Evolutionary conservation across 92 coral and sea anemone species (phyloP).

Genomic region (Hydrozoanthus gracilis): DNA sequence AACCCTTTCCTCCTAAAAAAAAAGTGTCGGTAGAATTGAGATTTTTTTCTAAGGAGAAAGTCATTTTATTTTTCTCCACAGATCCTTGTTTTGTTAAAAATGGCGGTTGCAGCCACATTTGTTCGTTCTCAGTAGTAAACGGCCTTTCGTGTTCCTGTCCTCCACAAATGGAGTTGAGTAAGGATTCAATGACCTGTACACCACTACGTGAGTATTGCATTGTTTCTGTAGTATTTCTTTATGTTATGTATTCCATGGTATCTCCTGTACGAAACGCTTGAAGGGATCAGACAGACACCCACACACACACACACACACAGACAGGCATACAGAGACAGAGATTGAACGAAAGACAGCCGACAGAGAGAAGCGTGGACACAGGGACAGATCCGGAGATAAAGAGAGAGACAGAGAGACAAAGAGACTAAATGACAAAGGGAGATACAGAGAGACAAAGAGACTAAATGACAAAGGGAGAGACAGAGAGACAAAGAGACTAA

Average conservation of each 20-base stretch:
- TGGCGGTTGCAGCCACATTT: slow-evolving; percentile 92
- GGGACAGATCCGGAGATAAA: too few relatives aligned
- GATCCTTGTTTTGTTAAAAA: slow-evolving; percentile 73
- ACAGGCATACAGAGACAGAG: too few relatives aligned
- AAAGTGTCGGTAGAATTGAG: background rate
- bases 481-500: too few relatives aligned
- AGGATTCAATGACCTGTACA: slow-evolving; percentile 76
- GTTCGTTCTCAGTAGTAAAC: slow-evolving; percentile 54
- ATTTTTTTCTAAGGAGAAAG: background rate
- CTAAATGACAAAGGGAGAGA: too few relatives aligned
- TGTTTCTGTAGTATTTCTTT: background rate
- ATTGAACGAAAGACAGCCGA: too few relatives aligned
- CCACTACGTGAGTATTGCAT: slow-evolving; percentile 49
- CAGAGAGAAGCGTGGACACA: too few relatives aligned
- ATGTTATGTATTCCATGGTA: background rate
- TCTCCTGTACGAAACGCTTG: background rate
- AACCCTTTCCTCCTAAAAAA: background rate
- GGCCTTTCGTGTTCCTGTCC: slow-evolving; percentile 80
- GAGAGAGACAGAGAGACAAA: too few relatives aligned
- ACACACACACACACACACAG: too few relatives aligned
- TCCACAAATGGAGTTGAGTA: slow-evolving; percentile 57
- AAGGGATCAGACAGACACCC: too few relatives aligned
- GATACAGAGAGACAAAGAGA: too few relatives aligned
- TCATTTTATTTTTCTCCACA: background rate
- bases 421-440: too few relatives aligned